Conservation (phyloP, 2,797 vertebrate genomes). For the Erithacus rubecula region DNA sequence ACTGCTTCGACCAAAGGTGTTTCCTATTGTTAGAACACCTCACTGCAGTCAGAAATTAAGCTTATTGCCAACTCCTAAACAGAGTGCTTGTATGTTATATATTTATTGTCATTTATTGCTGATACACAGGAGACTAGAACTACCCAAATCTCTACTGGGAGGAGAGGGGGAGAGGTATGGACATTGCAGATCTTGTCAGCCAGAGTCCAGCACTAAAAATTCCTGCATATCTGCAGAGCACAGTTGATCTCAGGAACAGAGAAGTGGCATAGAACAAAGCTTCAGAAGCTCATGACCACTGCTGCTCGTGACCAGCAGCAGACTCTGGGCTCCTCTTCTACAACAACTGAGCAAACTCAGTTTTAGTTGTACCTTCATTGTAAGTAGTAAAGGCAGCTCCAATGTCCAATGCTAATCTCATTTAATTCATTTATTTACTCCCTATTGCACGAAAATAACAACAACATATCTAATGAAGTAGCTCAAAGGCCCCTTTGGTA, state of each 20-base stretch:
- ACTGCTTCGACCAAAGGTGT: background rate
- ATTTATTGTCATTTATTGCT: background rate
- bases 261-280: background rate
- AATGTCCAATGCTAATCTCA: background rate
- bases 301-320: background rate
- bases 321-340: background rate
- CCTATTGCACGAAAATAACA: background rate
- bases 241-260: background rate
- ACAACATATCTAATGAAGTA: background rate
- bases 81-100: background rate
- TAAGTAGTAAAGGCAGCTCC: background rate
- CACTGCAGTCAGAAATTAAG: background rate
- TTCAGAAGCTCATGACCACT: background rate
- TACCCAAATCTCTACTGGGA: background rate
- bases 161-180: background rate
- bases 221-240: slow-evolving; percentile 27
- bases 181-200: background rate
- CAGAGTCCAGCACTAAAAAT: slow-evolving; percentile 17
- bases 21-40: background rate
- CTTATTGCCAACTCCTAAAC: background rate
- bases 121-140: background rate
- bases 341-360: background rate
- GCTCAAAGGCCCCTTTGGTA: background rate
- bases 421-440: background rate
- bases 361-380: background rate